phyloP scores from a whole-genome alignment of 1,140 invertebrate genomes.

The Heliconius hermathena region DNA sequence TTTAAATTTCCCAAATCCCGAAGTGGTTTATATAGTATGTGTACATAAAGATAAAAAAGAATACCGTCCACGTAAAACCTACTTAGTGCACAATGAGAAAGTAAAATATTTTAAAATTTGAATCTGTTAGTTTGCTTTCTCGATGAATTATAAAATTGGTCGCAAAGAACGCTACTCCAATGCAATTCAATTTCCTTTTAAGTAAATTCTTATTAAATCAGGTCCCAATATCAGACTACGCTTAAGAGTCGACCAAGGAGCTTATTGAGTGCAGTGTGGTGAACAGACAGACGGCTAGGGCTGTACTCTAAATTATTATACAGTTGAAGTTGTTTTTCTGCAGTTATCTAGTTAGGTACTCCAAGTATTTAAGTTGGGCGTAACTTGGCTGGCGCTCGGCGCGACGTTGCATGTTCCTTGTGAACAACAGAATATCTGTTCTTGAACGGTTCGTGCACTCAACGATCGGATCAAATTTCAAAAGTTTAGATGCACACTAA shows the following conservation, averaged over 20 bases:
- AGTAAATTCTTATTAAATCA: background rate
- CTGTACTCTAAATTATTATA: background rate
- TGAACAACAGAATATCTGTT: background rate
- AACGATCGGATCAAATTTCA: background rate
- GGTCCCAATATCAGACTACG: background rate
- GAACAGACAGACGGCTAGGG: background rate
- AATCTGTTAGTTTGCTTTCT: background rate
- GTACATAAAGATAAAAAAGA: no score
- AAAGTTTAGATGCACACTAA: background rate
- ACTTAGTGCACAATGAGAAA: no score
- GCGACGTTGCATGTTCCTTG: background rate
- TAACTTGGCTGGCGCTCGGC: background rate
- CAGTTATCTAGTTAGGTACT: background rate
- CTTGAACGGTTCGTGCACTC: background rate
- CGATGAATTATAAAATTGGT: background rate
- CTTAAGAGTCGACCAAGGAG: background rate
- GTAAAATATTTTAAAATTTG: no score
- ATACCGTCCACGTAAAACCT: no score
- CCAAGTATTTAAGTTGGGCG: background rate
- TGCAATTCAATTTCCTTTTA: background rate
- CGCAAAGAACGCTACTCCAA: background rate
- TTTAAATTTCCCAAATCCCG: no score
- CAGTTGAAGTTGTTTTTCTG: conserved; percentile 1
- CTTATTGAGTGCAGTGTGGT: background rate
- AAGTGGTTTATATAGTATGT: no score